Evolutionary conservation across 2,113 vertebrate species (phyloP), one percentile per base, ranked within the genome.

Genomic region (Entosphenus tridentatus): DNA sequence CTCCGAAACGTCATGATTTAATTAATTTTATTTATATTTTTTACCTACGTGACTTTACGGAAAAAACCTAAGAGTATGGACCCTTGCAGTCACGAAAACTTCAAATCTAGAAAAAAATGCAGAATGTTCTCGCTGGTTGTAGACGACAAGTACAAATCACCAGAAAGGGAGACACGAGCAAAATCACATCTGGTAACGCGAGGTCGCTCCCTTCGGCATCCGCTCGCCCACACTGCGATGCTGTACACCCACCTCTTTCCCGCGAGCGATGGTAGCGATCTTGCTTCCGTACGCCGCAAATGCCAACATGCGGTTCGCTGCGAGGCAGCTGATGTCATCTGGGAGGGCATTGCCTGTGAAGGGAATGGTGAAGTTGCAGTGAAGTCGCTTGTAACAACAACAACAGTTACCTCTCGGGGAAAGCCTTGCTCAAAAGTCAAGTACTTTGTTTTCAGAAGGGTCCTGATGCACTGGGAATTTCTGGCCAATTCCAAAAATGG

Each of bases 301-400:
- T 39, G 92, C 83, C 76, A 96, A 73, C 84, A 85, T 88, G 73
- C 83, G 79, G 77, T 96, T 88, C 10, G 88, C 88, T 54, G 87
- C 86, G 79, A 97, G 71, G 72, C 82, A 90, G 9, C 78, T 77
- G 75, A 98, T 93, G 73, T 95, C 85, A 71, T 86, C 81, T 12
- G 83, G 76, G 56, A 98, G 81, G 71, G 82, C 82, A 78, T 98
- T 95, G 79, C 93, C 92, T 98, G 70, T 71, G 71, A 68, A 71
- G 56, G 77, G 74, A 55, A 73, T 11, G 62, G n/a, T 16, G 21
- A 65, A 65, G 21, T 16, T 65, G 62, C 21, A 16, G 62, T n/a
- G 62, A 65, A 65, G n/a, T 65, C 9, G 21, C 13, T 62, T 62
- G 16, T n/a, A 65, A 21, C 62, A 65, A 65, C 59, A n/a, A 65